A percentile compares a stretch with the other conserved stretches of the same genome.
These are phyloP conservation scores for Ancistrus triradiatus DNA, from an alignment of 2,113 vertebrate genomes.

Conservation along the genomic window DNA sequence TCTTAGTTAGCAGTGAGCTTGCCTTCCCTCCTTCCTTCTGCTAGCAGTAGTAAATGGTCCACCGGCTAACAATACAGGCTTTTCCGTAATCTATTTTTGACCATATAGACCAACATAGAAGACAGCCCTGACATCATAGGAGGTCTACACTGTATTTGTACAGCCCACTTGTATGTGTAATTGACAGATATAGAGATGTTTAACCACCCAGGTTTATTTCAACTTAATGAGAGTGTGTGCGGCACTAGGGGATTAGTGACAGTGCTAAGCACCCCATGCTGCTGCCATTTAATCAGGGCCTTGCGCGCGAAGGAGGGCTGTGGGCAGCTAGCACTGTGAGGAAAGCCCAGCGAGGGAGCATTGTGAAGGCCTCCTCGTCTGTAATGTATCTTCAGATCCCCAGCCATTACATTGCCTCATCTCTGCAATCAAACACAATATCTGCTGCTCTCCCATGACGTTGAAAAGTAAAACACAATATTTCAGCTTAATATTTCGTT, in stretches of 20 bases:
- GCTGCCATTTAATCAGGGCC: slow-evolving; percentile 64
- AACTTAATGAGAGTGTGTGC: slow-evolving; percentile 46
- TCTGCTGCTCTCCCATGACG: slow-evolving; percentile 18
- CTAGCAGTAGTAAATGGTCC: too few species aligned
- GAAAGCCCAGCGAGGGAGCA: slow-evolving; percentile 53
- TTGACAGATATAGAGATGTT: slow-evolving; percentile 42
- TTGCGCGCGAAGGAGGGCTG: slow-evolving; percentile 51
- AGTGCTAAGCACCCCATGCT: slow-evolving; percentile 49
- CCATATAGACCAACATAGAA: slow-evolving; percentile 12
- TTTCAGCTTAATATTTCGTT: slow-evolving; percentile 17
- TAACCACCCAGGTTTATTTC: slow-evolving; percentile 47
- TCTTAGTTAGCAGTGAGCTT: too few species aligned
- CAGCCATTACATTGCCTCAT: slow-evolving; percentile 43
- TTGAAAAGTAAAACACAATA: slow-evolving; percentile 35
- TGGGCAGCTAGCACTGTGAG: slow-evolving; percentile 50
- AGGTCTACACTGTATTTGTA: slow-evolving; percentile 30
- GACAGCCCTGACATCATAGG: too few species aligned
- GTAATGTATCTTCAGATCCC: slow-evolving; percentile 39
- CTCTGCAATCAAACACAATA: slow-evolving; percentile 40
- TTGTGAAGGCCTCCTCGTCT: slow-evolving; percentile 43
- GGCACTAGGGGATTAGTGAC: slow-evolving; percentile 45
- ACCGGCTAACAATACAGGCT: neutral
- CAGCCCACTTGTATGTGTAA: slow-evolving; percentile 38
- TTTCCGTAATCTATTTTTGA: slow-evolving; percentile 3
- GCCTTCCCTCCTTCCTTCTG: too few species aligned